These are phyloP conservation scores for Anthopleura xanthogrammica DNA, from an alignment of 92 coral and sea anemone species.

Conservation along the genomic window DNA sequence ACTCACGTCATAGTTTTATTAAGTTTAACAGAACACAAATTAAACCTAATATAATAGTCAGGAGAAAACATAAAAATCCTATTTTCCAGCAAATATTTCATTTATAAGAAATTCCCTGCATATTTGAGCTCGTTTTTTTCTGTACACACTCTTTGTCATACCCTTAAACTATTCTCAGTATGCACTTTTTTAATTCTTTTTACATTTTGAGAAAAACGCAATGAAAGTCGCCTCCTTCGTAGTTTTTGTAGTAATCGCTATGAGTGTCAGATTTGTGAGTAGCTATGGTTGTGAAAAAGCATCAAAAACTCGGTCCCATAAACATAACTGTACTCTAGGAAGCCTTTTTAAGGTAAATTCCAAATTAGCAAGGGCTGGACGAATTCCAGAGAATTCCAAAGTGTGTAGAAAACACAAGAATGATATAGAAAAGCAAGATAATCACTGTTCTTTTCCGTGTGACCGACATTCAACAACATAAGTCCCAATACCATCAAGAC, in stretches of 20 bases:
- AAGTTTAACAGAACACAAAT: neutral
- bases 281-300: conserved; percentile 1
- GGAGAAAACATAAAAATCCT: neutral
- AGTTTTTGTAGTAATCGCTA: neutral
- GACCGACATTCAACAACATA: neutral
- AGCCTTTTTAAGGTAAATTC: neutral
- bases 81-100: neutral
- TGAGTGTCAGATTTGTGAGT: neutral
- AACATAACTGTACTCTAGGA: neutral
- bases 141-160: neutral
- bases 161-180: neutral
- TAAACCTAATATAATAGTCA: neutral
- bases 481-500: neutral
- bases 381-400: neutral
- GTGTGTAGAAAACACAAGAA: neutral
- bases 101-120: conserved; percentile 1
- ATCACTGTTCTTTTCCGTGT: neutral
- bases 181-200: neutral
- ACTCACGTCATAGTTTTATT: neutral
- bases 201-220: conserved; percentile 2
- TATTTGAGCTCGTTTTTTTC: neutral
- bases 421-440: neutral
- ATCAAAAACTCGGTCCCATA: neutral
- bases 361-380: conserved; percentile 1
- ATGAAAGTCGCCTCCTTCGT: conserved; percentile 5